A percentile compares a stretch with the other conserved stretches of the same genome.
These are phyloP conservation scores for Tachycineta bicolor DNA, from an alignment of 2,113 vertebrate genomes.

Conservation along the genomic window DNA sequence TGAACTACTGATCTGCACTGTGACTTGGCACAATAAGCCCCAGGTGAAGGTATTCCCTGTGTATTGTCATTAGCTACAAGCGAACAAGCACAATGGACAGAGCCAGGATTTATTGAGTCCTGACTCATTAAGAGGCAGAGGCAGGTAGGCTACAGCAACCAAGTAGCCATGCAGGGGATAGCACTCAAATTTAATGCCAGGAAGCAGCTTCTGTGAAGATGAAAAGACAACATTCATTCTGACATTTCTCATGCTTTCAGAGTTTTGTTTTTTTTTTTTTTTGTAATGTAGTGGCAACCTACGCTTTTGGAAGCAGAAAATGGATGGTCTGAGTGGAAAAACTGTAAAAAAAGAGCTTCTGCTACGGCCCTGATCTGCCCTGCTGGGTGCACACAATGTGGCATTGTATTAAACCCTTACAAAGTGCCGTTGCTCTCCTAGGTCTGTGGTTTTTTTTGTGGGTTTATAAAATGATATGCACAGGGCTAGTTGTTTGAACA, in stretches of 20 bases:
- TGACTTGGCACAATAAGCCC: not conserved
- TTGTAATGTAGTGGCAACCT: not conserved
- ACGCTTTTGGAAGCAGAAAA: not conserved
- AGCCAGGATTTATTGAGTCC: not conserved
- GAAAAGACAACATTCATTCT: conserved; percentile 14
- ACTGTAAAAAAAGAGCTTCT: not conserved
- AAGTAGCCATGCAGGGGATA: not conserved
- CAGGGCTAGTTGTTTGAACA: not conserved
- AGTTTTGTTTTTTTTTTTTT: not conserved
- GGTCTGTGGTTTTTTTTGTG: not conserved
- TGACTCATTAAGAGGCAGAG: not conserved
- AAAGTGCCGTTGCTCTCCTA: not conserved
- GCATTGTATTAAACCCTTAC: not conserved
- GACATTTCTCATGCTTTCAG: not conserved
- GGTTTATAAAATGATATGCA: not conserved
- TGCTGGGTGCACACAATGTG: not conserved
- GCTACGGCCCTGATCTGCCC: not conserved
- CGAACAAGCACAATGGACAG: not conserved
- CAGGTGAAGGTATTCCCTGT: not conserved
- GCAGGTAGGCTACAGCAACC: not conserved
- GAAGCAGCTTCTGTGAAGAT: not conserved
- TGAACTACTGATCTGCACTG: not conserved
- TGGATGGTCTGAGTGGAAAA: not conserved
- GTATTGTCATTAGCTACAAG: not conserved
- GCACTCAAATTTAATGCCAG: not conserved